These are phyloP conservation scores for Chrysopa pallens DNA, from an alignment of 1,140 invertebrate species.

Conservation along the genomic window DNA sequence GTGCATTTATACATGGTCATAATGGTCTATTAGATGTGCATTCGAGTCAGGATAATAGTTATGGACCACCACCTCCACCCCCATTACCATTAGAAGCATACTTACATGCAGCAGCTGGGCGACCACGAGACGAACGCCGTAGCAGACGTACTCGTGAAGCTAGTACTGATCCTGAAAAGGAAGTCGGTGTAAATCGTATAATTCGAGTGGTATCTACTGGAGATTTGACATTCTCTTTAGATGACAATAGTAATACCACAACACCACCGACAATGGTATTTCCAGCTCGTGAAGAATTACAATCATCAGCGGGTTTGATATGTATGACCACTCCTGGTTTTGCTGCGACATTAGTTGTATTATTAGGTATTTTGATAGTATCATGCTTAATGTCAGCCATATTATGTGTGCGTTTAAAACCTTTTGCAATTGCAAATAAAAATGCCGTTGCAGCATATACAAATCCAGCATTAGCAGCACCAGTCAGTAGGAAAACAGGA, in stretches of 20 bases:
- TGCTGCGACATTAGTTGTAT: constrained; percentile 60
- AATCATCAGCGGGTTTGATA: constrained; percentile 37
- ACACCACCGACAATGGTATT: constrained; percentile 52
- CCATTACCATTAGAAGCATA: constrained; percentile 41
- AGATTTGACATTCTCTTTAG: constrained; percentile 63
- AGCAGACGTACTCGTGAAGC: constrained; percentile 40
- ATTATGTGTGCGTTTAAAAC: constrained; percentile 57
- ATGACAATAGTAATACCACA: constrained; percentile 31
- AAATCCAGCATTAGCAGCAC: constrained; percentile 20
- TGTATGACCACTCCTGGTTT: constrained; percentile 87
- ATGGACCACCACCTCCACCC: constrained; percentile 43
- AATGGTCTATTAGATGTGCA: constrained; percentile 28
- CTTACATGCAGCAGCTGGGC: constrained; percentile 35
- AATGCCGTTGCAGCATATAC: constrained; percentile 28
- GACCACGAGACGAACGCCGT: constrained; percentile 55
- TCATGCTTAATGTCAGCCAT: constrained; percentile 72
- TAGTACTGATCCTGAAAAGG: constrained; percentile 41
- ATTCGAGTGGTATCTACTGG: constrained; percentile 73
- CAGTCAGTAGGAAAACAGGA: constrained; percentile 17
- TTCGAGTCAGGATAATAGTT: constrained; percentile 40
- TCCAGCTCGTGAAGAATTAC: constrained; percentile 34
- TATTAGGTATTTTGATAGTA: constrained; percentile 59
- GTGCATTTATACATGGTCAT: constrained; percentile 23
- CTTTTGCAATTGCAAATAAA: constrained; percentile 37
- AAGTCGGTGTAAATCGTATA: constrained; percentile 66